phyloP scores from a whole-genome alignment of 2,888 invertebrate species.

The Melanophora roralis region DNA sequence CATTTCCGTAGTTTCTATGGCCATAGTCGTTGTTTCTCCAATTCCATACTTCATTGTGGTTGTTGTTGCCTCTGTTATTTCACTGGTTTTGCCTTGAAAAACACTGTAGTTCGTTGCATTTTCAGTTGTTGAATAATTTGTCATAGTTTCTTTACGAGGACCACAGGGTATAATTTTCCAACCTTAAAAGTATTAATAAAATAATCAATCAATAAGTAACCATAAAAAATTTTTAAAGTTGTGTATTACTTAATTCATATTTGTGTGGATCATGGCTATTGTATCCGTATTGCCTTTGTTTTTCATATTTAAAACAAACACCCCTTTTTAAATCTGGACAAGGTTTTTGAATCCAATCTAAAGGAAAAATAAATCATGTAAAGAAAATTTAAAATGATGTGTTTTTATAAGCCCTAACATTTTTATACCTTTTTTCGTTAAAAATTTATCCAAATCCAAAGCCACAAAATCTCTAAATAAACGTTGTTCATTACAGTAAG shows the following conservation, averaged over 20 bases:
- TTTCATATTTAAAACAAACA: not conserved
- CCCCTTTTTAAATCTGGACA: constrained; percentile 3
- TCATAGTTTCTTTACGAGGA: not conserved
- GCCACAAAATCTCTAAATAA: not conserved
- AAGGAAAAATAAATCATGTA: not conserved
- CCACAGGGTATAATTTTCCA: constrained; percentile 11
- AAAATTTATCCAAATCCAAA: not conserved
- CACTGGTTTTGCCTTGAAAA: not conserved
- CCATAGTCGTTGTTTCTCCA: too few relatives aligned
- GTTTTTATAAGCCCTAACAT: not conserved
- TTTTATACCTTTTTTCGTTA: constrained; percentile 6
- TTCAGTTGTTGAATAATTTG: constrained; percentile 13
- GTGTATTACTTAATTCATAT: not conserved
- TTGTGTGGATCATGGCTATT: not conserved
- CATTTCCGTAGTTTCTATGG: too few relatives aligned
- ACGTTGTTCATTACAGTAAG: not conserved
- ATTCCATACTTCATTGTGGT: too few relatives aligned
- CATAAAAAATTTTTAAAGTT: too few relatives aligned
- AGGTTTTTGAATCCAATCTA: not conserved
- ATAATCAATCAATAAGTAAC: too few relatives aligned
- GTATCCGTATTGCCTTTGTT: not conserved
- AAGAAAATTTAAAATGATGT: too few relatives aligned
- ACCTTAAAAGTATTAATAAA: not conserved
- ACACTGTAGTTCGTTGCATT: too few relatives aligned
- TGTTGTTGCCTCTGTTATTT: too few relatives aligned